Conservation (phyloP, 2,113 vertebrate genomes). For the Cyanoderma ruficeps region DNA sequence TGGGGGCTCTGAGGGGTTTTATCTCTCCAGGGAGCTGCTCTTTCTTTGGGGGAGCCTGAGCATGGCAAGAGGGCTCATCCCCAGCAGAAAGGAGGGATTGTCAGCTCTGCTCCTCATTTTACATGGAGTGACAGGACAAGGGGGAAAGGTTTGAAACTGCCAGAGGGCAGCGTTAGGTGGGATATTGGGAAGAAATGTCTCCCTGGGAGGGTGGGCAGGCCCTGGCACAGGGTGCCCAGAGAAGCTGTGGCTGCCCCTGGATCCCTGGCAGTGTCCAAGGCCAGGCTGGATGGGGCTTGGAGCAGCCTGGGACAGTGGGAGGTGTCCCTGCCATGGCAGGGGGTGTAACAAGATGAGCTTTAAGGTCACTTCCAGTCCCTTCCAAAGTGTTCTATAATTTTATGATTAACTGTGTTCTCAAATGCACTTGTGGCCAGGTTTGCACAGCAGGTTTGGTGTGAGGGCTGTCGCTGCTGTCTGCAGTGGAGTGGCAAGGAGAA, state of each 20-base stretch:
- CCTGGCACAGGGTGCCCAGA: neutral
- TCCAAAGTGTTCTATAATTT: neutral
- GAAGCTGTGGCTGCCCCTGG: neutral
- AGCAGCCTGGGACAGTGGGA: neutral
- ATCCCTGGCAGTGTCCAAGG: neutral
- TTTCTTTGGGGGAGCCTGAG: neutral
- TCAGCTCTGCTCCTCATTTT: neutral
- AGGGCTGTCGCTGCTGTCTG: neutral
- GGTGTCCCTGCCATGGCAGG: too few relatives aligned
- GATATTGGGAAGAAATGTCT: neutral
- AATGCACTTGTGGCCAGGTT: neutral
- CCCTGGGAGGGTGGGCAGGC: neutral
- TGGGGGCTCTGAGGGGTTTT: neutral
- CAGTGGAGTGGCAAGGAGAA: neutral
- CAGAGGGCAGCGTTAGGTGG: neutral
- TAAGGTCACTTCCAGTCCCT: neutral
- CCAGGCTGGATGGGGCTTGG: neutral
- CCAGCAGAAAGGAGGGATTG: neutral
- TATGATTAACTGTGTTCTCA: neutral
- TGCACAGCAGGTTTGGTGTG: fast-evolving
- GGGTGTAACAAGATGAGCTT: neutral
- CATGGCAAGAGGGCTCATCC: neutral
- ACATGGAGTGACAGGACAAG: neutral
- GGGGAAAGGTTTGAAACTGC: neutral
- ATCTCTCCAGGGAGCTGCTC: neutral